A percentile compares a stretch with the other conserved stretches of the same genome.
Evolutionary conservation across 2,888 invertebrate species (phyloP).

Genomic region (Hanleya hanleyi): DNA sequence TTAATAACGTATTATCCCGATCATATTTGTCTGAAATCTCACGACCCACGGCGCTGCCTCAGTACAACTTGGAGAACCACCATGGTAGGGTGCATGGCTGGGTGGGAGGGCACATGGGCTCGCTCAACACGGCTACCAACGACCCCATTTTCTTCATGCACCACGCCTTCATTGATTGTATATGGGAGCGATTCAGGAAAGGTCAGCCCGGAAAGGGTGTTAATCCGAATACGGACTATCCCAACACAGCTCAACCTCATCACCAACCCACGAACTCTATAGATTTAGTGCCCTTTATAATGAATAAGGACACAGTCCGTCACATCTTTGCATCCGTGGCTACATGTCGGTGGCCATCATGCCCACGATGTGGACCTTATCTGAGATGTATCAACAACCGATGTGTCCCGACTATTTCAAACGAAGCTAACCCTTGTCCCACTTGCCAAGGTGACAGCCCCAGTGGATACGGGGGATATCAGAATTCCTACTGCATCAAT

Average conservation of each 20-base stretch:
- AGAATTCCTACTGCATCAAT: slow-evolving; percentile 59
- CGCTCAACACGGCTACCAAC: slow-evolving; percentile 54
- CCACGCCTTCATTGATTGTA: slow-evolving; percentile 53
- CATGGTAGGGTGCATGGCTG: slow-evolving; percentile 59
- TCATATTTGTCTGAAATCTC: slow-evolving; percentile 32
- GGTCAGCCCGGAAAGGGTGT: background rate
- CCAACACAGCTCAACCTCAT: background rate
- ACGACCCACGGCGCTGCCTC: slow-evolving; percentile 44
- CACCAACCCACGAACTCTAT: background rate
- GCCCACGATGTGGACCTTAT: slow-evolving; percentile 38
- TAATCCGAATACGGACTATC: background rate
- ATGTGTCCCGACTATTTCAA: background rate
- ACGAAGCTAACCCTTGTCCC: background rate
- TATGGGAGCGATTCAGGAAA: slow-evolving; percentile 48
- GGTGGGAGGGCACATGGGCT: slow-evolving; percentile 56
- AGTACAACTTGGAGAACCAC: slow-evolving; percentile 55
- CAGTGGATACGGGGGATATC: slow-evolving; percentile 19
- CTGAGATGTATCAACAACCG: background rate
- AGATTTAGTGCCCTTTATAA: background rate
- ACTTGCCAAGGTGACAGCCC: background rate
- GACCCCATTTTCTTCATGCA: slow-evolving; percentile 60
- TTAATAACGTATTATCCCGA: slow-evolving; percentile 41
- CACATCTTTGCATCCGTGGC: background rate
- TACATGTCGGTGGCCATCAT: slow-evolving; percentile 11
- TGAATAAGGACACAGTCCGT: background rate